Conservation (phyloP, 2,888 invertebrate genomes). For the Crossocerus cetratus region DNA sequence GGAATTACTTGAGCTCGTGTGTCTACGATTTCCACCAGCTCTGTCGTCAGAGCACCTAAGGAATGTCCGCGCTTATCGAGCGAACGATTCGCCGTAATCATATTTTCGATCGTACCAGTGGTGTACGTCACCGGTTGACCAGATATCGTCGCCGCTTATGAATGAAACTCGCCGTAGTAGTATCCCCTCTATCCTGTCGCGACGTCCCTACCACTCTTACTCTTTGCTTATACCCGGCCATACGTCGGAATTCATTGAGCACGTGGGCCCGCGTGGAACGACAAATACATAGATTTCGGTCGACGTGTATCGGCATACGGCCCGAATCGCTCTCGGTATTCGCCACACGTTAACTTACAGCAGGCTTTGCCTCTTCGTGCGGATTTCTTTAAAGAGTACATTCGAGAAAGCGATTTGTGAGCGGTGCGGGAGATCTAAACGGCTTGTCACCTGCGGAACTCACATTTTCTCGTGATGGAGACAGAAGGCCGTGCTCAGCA, state of each 20-base stretch:
- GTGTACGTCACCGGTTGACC: slow-evolving; percentile 38
- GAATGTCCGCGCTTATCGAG: slow-evolving; percentile 13
- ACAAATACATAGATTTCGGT: slow-evolving; percentile 37
- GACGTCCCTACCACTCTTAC: slow-evolving; percentile 38
- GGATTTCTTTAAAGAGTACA: neutral
- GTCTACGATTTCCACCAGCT: neutral
- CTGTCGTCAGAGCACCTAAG: neutral
- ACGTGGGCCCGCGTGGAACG: slow-evolving; percentile 45
- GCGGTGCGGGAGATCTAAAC: too few relatives aligned
- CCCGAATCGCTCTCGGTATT: neutral
- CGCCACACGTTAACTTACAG: neutral
- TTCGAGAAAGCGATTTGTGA: neutral
- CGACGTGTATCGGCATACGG: slow-evolving; percentile 2
- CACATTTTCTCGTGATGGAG: slow-evolving; percentile 87
- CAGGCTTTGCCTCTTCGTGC: too few relatives aligned
- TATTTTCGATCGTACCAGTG: slow-evolving; percentile 35
- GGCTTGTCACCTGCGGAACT: slow-evolving; percentile 77
- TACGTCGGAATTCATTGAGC: slow-evolving; percentile 39
- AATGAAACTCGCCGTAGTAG: slow-evolving; percentile 48
- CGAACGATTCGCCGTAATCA: slow-evolving; percentile 9
- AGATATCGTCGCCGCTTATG: slow-evolving; percentile 50
- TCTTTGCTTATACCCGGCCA: slow-evolving; percentile 21
- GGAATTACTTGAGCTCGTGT: neutral
- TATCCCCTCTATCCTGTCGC: slow-evolving; percentile 27
- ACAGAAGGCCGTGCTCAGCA: slow-evolving; percentile 86